These are phyloP conservation scores for Dromius quadrimaculatus DNA, from an alignment of 2,888 invertebrate species.

Conservation along the genomic window DNA sequence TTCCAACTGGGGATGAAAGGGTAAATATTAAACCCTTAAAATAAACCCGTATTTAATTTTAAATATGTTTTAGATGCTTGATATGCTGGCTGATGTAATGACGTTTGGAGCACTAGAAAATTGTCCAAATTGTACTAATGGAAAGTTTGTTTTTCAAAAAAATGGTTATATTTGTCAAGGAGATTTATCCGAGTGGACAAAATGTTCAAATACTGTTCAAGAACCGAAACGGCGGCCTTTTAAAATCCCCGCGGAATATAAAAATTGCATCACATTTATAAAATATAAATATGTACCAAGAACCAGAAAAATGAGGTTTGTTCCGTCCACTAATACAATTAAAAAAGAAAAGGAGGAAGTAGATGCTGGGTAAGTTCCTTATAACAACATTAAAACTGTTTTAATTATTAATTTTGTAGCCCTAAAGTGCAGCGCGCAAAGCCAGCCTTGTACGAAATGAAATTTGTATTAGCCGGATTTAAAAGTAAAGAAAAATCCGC, in stretches of 20 bases:
- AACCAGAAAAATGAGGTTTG: slow-evolving; percentile 71
- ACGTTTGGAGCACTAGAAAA: slow-evolving; percentile 85
- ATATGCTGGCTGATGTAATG: slow-evolving; percentile 86
- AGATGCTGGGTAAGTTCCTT: slow-evolving; percentile 59
- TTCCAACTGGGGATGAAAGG: slow-evolving; percentile 76
- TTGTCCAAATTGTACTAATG: slow-evolving; percentile 83
- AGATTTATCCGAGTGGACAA: slow-evolving; percentile 88
- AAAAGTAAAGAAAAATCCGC: slow-evolving; percentile 71
- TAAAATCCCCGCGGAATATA: slow-evolving; percentile 74
- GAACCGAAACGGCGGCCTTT: slow-evolving; percentile 81
- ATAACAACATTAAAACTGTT: background rate
- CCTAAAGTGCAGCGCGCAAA: slow-evolving; percentile 75
- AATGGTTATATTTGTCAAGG: slow-evolving; percentile 85
- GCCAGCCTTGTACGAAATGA: slow-evolving; percentile 81
- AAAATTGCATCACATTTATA: slow-evolving; percentile 69
- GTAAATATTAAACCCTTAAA: slow-evolving; percentile 66
- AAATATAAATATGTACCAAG: slow-evolving; percentile 73
- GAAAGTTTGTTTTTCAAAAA: slow-evolving; percentile 77
- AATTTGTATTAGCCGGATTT: slow-evolving; percentile 75
- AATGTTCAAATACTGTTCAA: slow-evolving; percentile 80
- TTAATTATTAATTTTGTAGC: slow-evolving; percentile 63
- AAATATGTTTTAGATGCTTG: slow-evolving; percentile 73
- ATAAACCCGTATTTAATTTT: slow-evolving; percentile 14
- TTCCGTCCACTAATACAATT: slow-evolving; percentile 67
- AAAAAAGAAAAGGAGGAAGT: slow-evolving; percentile 67